These are phyloP conservation scores for Acanthacorydalis orientalis DNA, from an alignment of 2,888 invertebrate genomes.

Conservation along the genomic window DNA sequence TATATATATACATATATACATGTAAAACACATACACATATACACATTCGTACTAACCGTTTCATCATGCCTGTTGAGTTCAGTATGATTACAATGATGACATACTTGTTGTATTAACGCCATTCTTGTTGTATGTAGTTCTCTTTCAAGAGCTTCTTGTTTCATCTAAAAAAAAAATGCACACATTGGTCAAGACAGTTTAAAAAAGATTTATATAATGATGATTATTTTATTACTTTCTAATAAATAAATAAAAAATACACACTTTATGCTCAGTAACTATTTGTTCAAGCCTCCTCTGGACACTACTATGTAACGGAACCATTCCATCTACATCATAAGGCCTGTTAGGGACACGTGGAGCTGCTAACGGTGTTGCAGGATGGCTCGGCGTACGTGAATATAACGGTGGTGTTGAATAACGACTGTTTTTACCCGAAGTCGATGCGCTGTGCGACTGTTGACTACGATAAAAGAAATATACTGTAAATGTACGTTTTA, in stretches of 20 bases:
- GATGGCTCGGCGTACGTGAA: constrained; percentile 38
- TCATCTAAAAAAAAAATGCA: constrained; percentile 33
- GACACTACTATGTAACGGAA: constrained; percentile 50
- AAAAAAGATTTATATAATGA: background rate
- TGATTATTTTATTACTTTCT: too few species aligned
- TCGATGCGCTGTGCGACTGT: constrained; percentile 7
- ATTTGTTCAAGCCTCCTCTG: constrained; percentile 69
- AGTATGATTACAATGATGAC: constrained; percentile 42
- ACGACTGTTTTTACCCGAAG: constrained; percentile 11
- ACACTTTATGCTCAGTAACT: constrained; percentile 62
- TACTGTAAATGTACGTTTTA: background rate
- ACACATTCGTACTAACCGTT: constrained; percentile 37
- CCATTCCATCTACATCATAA: constrained; percentile 58
- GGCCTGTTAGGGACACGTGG: constrained; percentile 20
- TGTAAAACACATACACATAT: too few species aligned
- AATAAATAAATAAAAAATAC: constrained; percentile 6
- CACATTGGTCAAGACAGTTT: background rate
- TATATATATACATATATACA: too few species aligned
- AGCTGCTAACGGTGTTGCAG: constrained; percentile 35
- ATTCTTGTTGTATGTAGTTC: constrained; percentile 64
- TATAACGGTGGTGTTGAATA: constrained; percentile 32
- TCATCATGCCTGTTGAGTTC: constrained; percentile 36
- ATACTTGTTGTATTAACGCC: constrained; percentile 49
- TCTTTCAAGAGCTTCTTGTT: constrained; percentile 58
- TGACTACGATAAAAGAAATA: constrained; percentile 5